Evolutionary conservation across 2,888 invertebrate species (phyloP).

Genomic region (Lumbricus terrestris): DNA sequence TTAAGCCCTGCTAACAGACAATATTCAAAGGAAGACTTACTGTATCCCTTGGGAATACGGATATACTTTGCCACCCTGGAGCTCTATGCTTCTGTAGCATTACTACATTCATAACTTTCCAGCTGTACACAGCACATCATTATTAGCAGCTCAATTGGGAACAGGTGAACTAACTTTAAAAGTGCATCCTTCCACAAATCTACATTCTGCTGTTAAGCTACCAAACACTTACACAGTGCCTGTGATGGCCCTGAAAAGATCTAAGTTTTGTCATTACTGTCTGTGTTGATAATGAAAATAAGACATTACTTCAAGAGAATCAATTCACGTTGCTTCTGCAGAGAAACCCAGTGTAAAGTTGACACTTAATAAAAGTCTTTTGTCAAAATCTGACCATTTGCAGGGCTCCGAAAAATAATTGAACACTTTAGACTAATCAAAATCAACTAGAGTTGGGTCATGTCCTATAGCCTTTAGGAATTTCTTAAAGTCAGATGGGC

Average conservation of each 20-base stretch:
- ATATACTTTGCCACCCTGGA: no score
- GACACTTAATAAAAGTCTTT: neutral
- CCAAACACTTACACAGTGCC: neutral
- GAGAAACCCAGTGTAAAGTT: neutral
- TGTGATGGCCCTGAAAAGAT: neutral
- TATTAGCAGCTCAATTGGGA: no score
- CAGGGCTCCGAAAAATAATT: neutral
- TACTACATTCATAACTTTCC: no score
- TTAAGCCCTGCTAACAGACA: no score
- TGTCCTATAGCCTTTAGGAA: constrained; percentile 36
- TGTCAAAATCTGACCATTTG: neutral
- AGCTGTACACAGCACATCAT: no score
- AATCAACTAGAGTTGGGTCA: constrained; percentile 26
- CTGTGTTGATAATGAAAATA: neutral
- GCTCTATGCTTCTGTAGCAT: no score
- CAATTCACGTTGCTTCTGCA: neutral
- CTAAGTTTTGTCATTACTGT: neutral
- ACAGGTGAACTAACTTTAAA: neutral
- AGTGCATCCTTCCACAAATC: neutral
- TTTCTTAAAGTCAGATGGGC: constrained; percentile 33
- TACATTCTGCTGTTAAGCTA: neutral
- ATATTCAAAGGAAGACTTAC: no score
- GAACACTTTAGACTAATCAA: constrained; percentile 32
- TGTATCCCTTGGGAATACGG: no score
- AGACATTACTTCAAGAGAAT: neutral